A percentile compares a stretch with the other conserved stretches of the same genome.
Evolutionary conservation across 2,113 vertebrate genomes (phyloP).

Genomic region (Protomyctophum bolini): DNA sequence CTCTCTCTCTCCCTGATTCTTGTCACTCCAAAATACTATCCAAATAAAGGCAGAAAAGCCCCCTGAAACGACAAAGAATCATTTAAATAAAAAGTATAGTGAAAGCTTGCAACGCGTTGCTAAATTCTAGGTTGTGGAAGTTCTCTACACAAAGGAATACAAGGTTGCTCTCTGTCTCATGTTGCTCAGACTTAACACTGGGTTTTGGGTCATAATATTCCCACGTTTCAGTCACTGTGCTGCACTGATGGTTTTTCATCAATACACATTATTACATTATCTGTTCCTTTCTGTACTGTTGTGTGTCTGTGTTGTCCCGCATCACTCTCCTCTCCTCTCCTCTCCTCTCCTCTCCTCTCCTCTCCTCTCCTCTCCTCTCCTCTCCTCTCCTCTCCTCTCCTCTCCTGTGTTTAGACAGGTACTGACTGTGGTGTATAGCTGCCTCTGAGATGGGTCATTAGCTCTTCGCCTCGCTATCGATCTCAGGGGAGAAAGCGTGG

Average conservation of each 20-base stretch:
- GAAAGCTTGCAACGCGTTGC: no score
- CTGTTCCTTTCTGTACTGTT: no score
- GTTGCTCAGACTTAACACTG: conserved; percentile 9
- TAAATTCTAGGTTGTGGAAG: no score
- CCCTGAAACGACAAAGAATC: no score
- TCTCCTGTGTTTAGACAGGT: conserved; percentile 62
- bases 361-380: background rate
- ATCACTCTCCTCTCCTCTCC: conserved; percentile 5
- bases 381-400: conserved; percentile 41
- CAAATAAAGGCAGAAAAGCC: no score
- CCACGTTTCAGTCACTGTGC: conserved; percentile 32
- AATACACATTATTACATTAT: background rate
- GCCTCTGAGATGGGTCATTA: conserved; percentile 77
- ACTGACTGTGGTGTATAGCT: conserved; percentile 69
- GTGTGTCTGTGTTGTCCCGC: no score
- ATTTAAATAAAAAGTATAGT: no score
- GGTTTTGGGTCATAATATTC: conserved; percentile 38
- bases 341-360: background rate
- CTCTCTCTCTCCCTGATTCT: no score
- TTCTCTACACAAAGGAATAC: no score
- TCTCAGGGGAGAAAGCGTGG: conserved; percentile 44
- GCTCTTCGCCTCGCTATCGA: conserved; percentile 74
- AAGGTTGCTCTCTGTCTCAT: no score
- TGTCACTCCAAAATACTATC: no score
- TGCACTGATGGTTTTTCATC: conserved; percentile 38